A percentile compares a stretch with the other conserved stretches of the same genome.
phyloP scores from a whole-genome alignment of 2,797 vertebrate genomes.

The Ambastaia sidthimunki region DNA sequence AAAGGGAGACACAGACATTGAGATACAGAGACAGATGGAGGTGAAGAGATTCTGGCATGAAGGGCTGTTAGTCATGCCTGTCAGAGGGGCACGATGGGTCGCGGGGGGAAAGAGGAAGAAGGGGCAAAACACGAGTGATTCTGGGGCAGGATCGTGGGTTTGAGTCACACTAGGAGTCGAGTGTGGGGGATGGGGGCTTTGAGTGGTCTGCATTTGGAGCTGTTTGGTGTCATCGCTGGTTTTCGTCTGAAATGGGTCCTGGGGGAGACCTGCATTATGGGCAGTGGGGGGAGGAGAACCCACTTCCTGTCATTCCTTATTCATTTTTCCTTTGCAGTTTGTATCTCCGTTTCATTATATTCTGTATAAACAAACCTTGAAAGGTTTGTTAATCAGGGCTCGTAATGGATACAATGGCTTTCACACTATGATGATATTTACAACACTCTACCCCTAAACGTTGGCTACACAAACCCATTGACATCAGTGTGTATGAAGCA shows the following conservation, averaged over 20 bases:
- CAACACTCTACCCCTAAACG: too few relatives aligned
- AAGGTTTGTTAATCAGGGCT: too few relatives aligned
- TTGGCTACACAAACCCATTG: too few relatives aligned
- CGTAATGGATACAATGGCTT: too few relatives aligned
- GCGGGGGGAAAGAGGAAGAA: neutral
- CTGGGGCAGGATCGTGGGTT: neutral
- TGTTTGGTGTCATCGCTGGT: neutral
- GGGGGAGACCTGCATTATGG: conserved; percentile 1
- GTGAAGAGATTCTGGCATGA: too few relatives aligned
- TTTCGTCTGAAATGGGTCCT: neutral
- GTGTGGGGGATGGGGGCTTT: neutral
- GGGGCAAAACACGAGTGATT: conserved; percentile 11
- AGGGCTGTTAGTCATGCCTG: conserved; percentile 20
- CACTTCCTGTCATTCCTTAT: neutral
- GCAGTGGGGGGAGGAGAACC: neutral
- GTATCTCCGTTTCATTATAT: neutral
- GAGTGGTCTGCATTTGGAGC: neutral
- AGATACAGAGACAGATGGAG: too few relatives aligned
- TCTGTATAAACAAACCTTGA: too few relatives aligned
- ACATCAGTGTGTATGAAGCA: too few relatives aligned
- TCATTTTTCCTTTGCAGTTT: neutral
- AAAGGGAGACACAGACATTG: too few relatives aligned
- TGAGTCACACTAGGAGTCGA: neutral
- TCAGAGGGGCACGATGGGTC: conserved; percentile 22
- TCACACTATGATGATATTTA: too few relatives aligned